Conservation (phyloP, 2,113 vertebrate species). For the Limnothrissa miodon region DNA sequence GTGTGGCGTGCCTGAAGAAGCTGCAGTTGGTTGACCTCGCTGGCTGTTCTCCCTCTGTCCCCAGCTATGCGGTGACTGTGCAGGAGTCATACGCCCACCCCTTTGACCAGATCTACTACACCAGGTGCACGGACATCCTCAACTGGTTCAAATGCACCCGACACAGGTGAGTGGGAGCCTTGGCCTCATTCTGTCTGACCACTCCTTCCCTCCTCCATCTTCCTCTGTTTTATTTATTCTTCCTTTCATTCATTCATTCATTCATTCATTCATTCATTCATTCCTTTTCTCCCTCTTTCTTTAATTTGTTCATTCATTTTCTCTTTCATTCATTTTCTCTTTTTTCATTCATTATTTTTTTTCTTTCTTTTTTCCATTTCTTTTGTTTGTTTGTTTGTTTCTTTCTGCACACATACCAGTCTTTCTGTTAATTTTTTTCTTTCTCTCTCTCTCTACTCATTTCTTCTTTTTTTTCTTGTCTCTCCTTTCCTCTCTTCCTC, state of each 20-base stretch:
- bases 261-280: not conserved
- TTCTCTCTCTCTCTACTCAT: not conserved
- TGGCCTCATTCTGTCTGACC: slow-evolving; percentile 4
- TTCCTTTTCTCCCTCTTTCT: not conserved
- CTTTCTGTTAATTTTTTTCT: too few species aligned
- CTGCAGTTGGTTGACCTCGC: not conserved
- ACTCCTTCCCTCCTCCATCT: slow-evolving; percentile 24
- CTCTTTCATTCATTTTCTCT: not conserved
- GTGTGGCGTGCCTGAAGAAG: not conserved
- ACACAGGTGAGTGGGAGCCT: slow-evolving; percentile 79
- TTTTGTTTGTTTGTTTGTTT: not conserved
- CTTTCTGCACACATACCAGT: too few species aligned
- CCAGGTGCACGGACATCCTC: slow-evolving; percentile 96
- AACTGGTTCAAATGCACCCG: slow-evolving; percentile 99
- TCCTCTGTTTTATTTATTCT: not conserved
- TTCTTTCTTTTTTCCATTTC: not conserved
- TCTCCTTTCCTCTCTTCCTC: not conserved
- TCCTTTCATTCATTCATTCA: not conserved
- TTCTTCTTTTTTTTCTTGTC: not conserved
- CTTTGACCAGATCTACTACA: slow-evolving; percentile 98
- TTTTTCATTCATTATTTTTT: not conserved
- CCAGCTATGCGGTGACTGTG: slow-evolving; percentile 94
- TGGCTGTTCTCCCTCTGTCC: not conserved
- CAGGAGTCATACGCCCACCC: slow-evolving; percentile 97
- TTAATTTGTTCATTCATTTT: not conserved